A percentile compares a stretch with the other conserved stretches of the same genome.
Evolutionary conservation across 2,113 vertebrate species (phyloP).

Genomic region (Crotophaga sulcirostris): DNA sequence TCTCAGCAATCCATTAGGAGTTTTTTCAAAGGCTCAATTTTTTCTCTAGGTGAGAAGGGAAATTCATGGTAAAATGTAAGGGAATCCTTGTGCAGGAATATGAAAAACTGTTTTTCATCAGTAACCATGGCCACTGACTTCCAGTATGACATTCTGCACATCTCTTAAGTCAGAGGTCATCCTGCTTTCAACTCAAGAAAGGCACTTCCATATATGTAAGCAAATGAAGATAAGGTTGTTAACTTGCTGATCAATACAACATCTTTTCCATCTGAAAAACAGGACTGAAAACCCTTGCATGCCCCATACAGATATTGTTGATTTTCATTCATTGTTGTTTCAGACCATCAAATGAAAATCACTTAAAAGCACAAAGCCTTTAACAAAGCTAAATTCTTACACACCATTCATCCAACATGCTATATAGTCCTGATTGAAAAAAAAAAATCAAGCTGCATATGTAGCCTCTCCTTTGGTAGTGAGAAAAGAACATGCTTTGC

Average conservation of each 20-base stretch:
- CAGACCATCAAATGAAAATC: neutral
- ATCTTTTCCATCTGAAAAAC: neutral
- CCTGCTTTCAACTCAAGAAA: neutral
- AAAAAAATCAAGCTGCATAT: neutral
- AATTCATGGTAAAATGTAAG: neutral
- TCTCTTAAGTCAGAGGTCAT: neutral
- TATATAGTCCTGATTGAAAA: neutral
- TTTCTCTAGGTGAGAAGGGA: neutral
- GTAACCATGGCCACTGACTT: neutral
- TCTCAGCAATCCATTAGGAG: neutral
- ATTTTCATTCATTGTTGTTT: neutral
- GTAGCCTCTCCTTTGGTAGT: neutral
- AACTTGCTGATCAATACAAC: neutral
- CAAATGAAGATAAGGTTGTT: neutral
- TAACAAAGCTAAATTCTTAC: neutral
- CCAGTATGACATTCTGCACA: neutral
- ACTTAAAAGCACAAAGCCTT: neutral
- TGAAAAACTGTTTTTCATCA: neutral
- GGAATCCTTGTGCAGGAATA: neutral
- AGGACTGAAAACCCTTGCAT: neutral
- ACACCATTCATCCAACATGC: neutral
- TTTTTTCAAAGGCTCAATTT: neutral
- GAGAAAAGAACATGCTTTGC: neutral
- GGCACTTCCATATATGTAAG: fast-evolving
- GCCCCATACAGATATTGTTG: neutral